These are phyloP conservation scores for Phymatocera aterrima DNA, from an alignment of 2,888 invertebrate species.

Conservation along the genomic window DNA sequence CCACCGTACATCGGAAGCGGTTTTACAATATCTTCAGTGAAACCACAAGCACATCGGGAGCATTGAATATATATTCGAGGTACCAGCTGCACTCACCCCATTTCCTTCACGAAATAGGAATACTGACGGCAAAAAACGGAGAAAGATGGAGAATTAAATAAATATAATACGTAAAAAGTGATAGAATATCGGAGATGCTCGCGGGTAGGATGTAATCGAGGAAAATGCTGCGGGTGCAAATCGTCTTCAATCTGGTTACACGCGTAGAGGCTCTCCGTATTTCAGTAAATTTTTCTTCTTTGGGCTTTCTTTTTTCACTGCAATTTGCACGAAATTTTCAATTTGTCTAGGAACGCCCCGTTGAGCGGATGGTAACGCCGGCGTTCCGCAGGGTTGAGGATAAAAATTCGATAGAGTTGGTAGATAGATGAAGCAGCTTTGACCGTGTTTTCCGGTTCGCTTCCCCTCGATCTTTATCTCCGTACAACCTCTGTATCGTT, in stretches of 20 bases:
- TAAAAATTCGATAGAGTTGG: constrained; percentile 24
- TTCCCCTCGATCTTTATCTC: constrained; percentile 33
- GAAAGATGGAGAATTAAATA: neutral
- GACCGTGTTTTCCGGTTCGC: constrained; percentile 32
- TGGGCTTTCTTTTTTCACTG: constrained; percentile 1
- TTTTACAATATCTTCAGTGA: neutral
- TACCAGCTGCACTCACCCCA: neutral
- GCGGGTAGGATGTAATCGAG: neutral
- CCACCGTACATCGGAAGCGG: neutral
- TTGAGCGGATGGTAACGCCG: neutral
- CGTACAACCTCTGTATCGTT: neutral
- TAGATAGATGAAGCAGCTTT: constrained; percentile 12
- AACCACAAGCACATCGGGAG: neutral
- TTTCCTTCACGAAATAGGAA: neutral
- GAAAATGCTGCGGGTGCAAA: constrained; percentile 6
- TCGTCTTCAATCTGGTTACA: constrained; percentile 17
- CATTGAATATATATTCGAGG: neutral
- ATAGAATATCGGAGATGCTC: neutral
- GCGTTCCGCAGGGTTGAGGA: neutral
- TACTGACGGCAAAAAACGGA: no score
- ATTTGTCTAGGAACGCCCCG: constrained; percentile 13
- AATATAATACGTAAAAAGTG: neutral
- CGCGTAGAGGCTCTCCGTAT: no score
- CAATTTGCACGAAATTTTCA: constrained; percentile 23
- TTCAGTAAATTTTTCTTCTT: neutral